A percentile compares a stretch with the other conserved stretches of the same genome.
Conservation (phyloP, 2,113 vertebrate genomes). For the Pogonocichla stellata region DNA sequence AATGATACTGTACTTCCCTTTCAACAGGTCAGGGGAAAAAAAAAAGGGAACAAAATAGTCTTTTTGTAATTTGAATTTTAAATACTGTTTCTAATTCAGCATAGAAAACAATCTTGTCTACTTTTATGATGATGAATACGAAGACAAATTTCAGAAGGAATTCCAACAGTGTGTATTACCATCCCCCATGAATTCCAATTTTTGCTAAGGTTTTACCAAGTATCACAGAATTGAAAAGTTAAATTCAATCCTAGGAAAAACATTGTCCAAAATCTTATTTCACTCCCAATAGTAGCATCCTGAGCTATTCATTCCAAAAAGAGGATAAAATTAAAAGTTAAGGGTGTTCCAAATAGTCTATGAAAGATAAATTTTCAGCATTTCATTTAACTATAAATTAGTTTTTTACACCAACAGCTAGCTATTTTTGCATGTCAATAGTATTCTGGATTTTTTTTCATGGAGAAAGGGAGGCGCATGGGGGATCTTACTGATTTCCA, state of each 20-base stretch:
- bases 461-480: background rate
- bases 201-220: background rate
- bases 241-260: background rate
- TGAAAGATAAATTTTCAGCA: background rate
- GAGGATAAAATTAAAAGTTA: background rate
- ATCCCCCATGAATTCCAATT: background rate
- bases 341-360: background rate
- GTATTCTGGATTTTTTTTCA: background rate
- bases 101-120: background rate
- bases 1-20: background rate
- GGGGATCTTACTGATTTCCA: background rate
- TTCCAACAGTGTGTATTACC: background rate
- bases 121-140: background rate
- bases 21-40: fast-evolving
- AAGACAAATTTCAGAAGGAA: background rate
- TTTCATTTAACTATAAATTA: background rate
- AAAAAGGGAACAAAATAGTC: background rate
- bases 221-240: background rate
- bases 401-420: background rate
- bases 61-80: background rate
- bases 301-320: background rate
- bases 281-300: background rate
- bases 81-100: background rate
- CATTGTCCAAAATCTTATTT: background rate
- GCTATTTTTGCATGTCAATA: background rate